phyloP scores from a whole-genome alignment of 2,888 invertebrate genomes.

The Clitarchus hookeri region DNA sequence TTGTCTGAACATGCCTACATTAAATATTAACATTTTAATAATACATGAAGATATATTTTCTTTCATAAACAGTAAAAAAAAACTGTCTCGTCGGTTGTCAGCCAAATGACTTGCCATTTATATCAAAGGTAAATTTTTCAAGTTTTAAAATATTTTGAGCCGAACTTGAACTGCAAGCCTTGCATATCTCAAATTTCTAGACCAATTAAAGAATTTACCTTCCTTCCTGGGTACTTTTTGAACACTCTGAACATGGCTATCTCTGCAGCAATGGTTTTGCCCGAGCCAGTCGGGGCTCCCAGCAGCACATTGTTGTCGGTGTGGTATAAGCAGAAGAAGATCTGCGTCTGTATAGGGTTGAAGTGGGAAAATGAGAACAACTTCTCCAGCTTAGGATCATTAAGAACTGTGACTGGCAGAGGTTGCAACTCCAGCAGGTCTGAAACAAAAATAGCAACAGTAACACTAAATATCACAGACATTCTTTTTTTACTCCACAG shows the following conservation, averaged over 20 bases:
- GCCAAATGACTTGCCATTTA: too few relatives aligned
- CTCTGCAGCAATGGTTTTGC: conserved; percentile 98
- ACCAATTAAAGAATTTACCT: conserved; percentile 57
- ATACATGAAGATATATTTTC: too few relatives aligned
- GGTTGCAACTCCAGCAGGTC: conserved; percentile 91
- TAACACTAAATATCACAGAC: too few relatives aligned
- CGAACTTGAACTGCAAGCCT: too few relatives aligned
- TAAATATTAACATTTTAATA: too few relatives aligned
- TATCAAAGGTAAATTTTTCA: too few relatives aligned
- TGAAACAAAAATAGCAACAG: background rate
- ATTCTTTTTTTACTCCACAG: too few relatives aligned
- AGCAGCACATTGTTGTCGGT: conserved; percentile 91
- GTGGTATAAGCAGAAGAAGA: conserved; percentile 95
- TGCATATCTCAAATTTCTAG: too few relatives aligned
- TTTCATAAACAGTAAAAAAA: too few relatives aligned
- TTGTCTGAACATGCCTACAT: too few relatives aligned
- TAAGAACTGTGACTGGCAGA: conserved; percentile 80
- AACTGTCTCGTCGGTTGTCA: too few relatives aligned
- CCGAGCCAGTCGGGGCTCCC: conserved; percentile 96
- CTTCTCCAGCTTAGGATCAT: conserved; percentile 74
- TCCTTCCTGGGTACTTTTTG: conserved; percentile 75
- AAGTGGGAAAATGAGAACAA: conserved; percentile 93
- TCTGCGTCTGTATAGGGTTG: conserved; percentile 98
- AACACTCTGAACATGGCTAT: conserved; percentile 95
- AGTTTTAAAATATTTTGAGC: too few relatives aligned